These are phyloP conservation scores for Nothoprocta perdicaria DNA, from an alignment of 2,113 vertebrate genomes.

Conservation along the genomic window DNA sequence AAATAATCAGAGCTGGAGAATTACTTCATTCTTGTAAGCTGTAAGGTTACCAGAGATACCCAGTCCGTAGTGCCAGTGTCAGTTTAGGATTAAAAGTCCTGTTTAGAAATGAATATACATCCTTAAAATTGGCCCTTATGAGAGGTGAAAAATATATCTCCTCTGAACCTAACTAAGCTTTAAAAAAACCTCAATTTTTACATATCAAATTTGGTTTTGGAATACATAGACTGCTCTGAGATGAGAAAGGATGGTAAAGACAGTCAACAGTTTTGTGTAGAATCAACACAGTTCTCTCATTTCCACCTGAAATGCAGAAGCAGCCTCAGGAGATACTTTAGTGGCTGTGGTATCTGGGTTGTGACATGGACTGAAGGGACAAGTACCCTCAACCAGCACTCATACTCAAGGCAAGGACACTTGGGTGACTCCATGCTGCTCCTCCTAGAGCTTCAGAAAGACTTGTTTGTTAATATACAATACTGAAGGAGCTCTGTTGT, in stretches of 20 bases:
- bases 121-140: background rate
- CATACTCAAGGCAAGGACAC: background rate
- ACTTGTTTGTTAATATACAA: background rate
- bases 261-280: background rate
- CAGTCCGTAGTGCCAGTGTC: background rate
- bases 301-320: background rate
- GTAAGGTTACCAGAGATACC: background rate
- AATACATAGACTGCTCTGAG: background rate
- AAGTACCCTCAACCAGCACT: background rate
- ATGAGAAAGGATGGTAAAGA: background rate
- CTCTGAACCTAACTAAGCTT: background rate
- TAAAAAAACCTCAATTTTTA: background rate
- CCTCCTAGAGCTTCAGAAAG: background rate
- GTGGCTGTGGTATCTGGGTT: background rate
- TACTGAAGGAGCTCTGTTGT: background rate
- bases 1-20: background rate
- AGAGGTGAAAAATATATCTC: background rate
- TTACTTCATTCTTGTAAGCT: background rate
- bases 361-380: background rate
- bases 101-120: background rate
- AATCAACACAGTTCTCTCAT: background rate
- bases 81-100: background rate
- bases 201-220: background rate
- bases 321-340: background rate
- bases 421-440: background rate